A percentile compares a stretch with the other conserved stretches of the same genome.
These are phyloP conservation scores for Caiman crocodilus DNA, from an alignment of 2,797 vertebrate species.

Conservation along the genomic window DNA sequence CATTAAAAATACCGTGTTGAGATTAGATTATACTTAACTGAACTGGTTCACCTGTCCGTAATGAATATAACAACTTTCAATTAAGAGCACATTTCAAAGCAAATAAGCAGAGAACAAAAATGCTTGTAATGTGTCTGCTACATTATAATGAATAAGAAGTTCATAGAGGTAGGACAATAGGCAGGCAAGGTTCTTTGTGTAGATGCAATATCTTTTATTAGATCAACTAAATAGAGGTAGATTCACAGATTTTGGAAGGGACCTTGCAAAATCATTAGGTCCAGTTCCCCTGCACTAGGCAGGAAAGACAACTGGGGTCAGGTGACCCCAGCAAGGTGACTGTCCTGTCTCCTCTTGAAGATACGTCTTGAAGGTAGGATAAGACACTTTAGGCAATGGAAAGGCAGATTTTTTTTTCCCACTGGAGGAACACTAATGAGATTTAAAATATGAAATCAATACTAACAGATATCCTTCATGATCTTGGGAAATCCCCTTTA, in stretches of 20 bases:
- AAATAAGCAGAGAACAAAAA: not conserved
- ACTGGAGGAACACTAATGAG: too few relatives aligned
- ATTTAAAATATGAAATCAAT: not conserved
- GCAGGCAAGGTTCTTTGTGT: too few relatives aligned
- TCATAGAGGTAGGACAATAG: not conserved
- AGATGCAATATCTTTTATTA: too few relatives aligned
- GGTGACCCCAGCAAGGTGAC: too few relatives aligned
- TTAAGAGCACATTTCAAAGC: not conserved
- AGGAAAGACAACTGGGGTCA: too few relatives aligned
- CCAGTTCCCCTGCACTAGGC: too few relatives aligned
- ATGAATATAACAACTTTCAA: fast-evolving
- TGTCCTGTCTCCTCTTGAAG: too few relatives aligned
- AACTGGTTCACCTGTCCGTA: not conserved
- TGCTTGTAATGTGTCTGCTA: not conserved
- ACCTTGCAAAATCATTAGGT: too few relatives aligned
- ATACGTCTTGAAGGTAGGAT: not conserved
- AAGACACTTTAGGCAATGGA: not conserved
- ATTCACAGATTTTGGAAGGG: too few relatives aligned
- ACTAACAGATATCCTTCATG: not conserved
- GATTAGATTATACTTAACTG: not conserved
- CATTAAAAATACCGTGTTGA: not conserved
- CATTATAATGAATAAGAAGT: not conserved
- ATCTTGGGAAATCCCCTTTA: conserved; percentile 15
- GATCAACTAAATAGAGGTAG: too few relatives aligned
- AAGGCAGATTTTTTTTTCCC: not conserved